These are phyloP conservation scores for Champsocephalus gunnari DNA, from an alignment of 2,797 vertebrate species.

Conservation along the genomic window DNA sequence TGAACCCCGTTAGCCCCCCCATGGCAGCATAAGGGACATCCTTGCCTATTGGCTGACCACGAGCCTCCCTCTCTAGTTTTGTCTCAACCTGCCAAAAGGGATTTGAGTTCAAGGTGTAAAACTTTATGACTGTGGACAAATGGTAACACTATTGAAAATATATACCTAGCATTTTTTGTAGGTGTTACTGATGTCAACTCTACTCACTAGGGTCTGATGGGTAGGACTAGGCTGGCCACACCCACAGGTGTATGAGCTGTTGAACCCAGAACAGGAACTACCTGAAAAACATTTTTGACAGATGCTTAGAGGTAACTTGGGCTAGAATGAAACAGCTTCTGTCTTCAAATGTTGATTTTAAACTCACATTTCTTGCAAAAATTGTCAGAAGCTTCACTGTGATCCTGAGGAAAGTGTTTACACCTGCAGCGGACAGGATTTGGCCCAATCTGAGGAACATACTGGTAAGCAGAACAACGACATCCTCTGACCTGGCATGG, in stretches of 20 bases:
- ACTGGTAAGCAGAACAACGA: conserved; percentile 84
- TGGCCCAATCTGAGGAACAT: conserved; percentile 83
- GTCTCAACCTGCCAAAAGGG: conserved; percentile 84
- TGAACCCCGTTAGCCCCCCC: conserved; percentile 94
- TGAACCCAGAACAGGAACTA: conserved; percentile 88
- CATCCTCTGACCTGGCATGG: conserved; percentile 86
- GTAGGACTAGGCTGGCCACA: conserved; percentile 88
- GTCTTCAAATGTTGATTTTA: conserved; percentile 11
- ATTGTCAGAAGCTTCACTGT: conserved; percentile 81
- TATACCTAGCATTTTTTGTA: neutral
- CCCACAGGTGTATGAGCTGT: conserved; percentile 88
- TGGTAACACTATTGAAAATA: neutral
- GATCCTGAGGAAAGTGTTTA: conserved; percentile 90
- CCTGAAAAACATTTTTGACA: conserved; percentile 76
- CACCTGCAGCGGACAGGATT: conserved; percentile 90
- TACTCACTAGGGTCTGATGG: conserved; percentile 88
- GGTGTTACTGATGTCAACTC: neutral
- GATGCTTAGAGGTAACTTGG: neutral
- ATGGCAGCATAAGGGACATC: conserved; percentile 92
- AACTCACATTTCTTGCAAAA: conserved; percentile 90
- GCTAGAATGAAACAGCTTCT: neutral
- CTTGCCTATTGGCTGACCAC: conserved; percentile 86
- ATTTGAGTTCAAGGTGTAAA: neutral
- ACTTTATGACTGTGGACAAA: neutral
- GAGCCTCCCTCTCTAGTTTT: conserved; percentile 85